These are phyloP conservation scores for Ceratosolen solmsi DNA, from an alignment of 1,140 invertebrate species.

Conservation along the genomic window DNA sequence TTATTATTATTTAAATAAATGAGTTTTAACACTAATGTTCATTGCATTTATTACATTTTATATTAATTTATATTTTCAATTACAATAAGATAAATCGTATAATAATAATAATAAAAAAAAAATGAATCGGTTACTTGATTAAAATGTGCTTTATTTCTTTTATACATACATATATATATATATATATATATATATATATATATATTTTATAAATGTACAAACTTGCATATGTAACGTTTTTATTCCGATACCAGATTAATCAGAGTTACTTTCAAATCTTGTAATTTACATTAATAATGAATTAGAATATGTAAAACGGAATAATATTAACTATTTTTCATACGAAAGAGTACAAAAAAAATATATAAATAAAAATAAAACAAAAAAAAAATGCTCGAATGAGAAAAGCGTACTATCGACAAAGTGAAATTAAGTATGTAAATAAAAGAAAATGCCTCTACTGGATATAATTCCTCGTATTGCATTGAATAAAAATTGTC, in stretches of 20 bases:
- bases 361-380: no score
- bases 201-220: neutral
- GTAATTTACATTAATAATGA: conserved; percentile 27
- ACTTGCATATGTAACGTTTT: neutral
- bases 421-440: neutral
- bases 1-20: no score
- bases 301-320: neutral
- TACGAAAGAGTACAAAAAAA: no score
- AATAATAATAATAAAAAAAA: neutral
- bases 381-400: neutral
- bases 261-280: conserved; percentile 32
- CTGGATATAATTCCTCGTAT: conserved; percentile 7
- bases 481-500: neutral
- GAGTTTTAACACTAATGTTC: no score
- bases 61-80: neutral
- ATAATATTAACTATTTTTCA: conserved; percentile 27
- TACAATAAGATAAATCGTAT: no score
- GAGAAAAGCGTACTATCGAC: neutral
- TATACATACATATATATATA: no score
- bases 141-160: neutral
- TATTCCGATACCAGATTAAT: conserved; percentile 16
- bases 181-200: no score
- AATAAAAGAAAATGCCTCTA: neutral
- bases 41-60: neutral
- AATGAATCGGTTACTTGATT: neutral